Evolutionary conservation across 2,888 invertebrate species (phyloP).

Genomic region (Aphidoletes aphidimyza): DNA sequence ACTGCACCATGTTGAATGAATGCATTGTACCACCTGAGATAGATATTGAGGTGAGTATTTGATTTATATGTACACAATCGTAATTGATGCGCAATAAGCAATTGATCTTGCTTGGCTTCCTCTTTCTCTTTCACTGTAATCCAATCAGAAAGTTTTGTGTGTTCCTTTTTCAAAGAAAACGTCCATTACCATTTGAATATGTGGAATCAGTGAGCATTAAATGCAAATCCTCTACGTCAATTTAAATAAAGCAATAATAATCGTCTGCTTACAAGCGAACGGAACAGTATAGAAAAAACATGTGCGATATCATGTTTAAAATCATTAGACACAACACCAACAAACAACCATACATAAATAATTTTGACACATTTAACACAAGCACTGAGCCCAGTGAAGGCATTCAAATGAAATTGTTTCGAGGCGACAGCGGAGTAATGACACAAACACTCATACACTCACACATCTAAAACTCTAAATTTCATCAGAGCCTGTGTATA

Average conservation of each 20-base stretch:
- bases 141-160: not conserved
- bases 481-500: not conserved
- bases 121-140: not conserved
- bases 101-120: not conserved
- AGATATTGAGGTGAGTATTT: conserved; percentile 54
- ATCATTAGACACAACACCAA: conserved; percentile 48
- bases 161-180: not conserved
- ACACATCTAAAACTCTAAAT: not conserved
- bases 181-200: not conserved
- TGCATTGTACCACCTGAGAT: conserved; percentile 53
- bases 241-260: conserved; percentile 4
- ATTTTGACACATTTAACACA: conserved; percentile 38
- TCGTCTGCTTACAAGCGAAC: conserved; percentile 18
- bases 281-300: not conserved
- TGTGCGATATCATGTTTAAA: conserved; percentile 1
- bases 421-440: not conserved
- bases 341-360: conserved; percentile 41
- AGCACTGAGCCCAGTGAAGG: too few relatives aligned
- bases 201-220: not conserved
- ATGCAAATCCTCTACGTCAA: not conserved
- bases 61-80: not conserved
- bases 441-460: too few relatives aligned
- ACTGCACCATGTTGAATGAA: conserved; percentile 36
- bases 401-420: conserved; percentile 37
- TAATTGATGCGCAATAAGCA: not conserved